Percentiles rank a stretch among this genome's conserved stretches.
Conservation (phyloP, 2,797 vertebrate species). For the Hafferia zeledoni region DNA sequence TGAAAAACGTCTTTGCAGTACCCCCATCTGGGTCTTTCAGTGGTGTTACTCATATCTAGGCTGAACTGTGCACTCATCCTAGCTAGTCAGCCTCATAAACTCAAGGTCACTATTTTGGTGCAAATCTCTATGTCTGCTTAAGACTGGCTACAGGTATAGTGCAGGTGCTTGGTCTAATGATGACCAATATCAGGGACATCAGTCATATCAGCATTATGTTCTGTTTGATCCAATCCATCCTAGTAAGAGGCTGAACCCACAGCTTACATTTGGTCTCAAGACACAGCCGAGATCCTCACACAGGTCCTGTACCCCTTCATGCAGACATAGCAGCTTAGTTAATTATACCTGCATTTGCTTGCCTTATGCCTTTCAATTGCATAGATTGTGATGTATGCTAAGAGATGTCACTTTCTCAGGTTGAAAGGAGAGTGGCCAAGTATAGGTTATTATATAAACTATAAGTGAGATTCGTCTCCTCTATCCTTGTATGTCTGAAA, state of each 20-base stretch:
- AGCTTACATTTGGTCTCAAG: not conserved
- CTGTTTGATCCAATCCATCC: not conserved
- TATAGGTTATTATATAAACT: not conserved
- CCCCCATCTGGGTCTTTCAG: not conserved
- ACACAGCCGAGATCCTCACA: not conserved
- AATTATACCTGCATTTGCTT: not conserved
- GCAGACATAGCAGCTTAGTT: not conserved
- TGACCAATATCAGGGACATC: not conserved
- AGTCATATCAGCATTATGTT: fast-evolving
- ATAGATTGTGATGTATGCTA: not conserved
- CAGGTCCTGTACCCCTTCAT: not conserved
- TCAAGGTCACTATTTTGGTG: not conserved
- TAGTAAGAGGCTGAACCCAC: not conserved
- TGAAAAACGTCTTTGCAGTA: not conserved
- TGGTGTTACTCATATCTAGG: not conserved
- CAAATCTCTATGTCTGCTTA: not conserved
- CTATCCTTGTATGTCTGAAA: not conserved
- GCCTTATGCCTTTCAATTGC: not conserved
- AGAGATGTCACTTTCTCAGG: not conserved
- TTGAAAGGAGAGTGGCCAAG: not conserved
- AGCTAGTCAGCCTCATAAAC: not conserved
- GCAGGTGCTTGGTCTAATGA: not conserved
- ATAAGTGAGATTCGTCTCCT: not conserved
- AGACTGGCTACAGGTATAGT: not conserved
- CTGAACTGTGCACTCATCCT: not conserved